phyloP scores from a whole-genome alignment of 2,888 invertebrate genomes.

The Cantharis flavilabris region DNA sequence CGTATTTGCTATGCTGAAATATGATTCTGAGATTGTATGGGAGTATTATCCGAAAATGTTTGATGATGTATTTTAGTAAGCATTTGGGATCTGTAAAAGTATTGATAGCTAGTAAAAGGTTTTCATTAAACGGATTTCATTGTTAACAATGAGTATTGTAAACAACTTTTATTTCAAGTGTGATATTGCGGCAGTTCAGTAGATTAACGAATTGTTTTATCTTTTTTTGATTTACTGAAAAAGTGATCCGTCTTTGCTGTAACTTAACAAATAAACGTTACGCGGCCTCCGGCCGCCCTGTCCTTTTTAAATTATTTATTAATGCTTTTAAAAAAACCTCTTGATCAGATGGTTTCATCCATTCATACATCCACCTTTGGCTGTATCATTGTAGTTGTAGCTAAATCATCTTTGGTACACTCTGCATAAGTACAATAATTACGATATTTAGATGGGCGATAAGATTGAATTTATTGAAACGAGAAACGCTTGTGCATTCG shows the following conservation, averaged over 20 bases:
- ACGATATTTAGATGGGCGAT: neutral
- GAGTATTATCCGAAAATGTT: neutral
- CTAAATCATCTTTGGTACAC: neutral
- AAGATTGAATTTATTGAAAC: neutral
- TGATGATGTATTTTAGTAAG: neutral
- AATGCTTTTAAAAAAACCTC: too few relatives aligned
- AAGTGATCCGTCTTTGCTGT: too few relatives aligned
- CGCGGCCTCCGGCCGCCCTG: too few relatives aligned
- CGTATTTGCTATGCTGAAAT: neutral
- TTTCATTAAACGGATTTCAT: neutral
- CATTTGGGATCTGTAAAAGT: neutral
- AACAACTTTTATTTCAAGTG: neutral
- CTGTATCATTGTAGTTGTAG: too few relatives aligned
- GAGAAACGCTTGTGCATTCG: neutral
- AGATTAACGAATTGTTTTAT: neutral
- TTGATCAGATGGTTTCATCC: too few relatives aligned
- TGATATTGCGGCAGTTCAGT: neutral
- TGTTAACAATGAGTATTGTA: neutral
- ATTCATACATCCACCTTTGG: too few relatives aligned
- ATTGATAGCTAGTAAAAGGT: neutral
- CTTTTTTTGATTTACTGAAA: too few relatives aligned
- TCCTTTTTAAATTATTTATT: too few relatives aligned
- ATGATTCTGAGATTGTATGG: neutral
- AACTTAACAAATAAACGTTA: too few relatives aligned
- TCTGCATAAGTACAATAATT: neutral